Conservation (phyloP, 1,140 invertebrate genomes). For the Pseudomyrmex flavicornis region DNA sequence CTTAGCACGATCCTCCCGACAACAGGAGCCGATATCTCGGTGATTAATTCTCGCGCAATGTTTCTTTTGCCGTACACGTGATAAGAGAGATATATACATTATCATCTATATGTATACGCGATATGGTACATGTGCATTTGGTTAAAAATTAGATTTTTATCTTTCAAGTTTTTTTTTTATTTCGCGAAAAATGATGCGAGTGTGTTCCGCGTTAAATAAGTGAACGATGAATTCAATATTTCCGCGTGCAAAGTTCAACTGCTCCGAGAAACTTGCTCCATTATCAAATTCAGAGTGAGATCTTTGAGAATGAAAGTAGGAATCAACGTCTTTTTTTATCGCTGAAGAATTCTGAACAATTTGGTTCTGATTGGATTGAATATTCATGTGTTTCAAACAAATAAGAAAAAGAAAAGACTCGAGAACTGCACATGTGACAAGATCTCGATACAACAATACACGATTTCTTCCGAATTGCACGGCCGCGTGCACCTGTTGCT, state of each 20-base stretch:
- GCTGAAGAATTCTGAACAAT: not conserved
- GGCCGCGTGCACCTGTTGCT: slow-evolving; percentile 66
- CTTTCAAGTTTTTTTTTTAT: no score
- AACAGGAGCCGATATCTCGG: not conserved
- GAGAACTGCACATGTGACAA: slow-evolving; percentile 4
- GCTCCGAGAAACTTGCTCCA: no score
- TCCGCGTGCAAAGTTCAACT: no score
- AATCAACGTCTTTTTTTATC: not conserved
- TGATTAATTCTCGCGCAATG: not conserved
- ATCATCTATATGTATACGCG: not conserved
- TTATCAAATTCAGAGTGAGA: no score
- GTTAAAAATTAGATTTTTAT: slow-evolving; percentile 11
- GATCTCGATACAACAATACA: slow-evolving; percentile 35
- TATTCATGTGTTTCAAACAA: not conserved
- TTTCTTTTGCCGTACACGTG: not conserved
- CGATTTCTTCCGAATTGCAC: slow-evolving; percentile 18
- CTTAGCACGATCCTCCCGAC: not conserved
- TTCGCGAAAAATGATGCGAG: no score
- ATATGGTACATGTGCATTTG: not conserved
- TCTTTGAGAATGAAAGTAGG: no score
- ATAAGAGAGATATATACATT: not conserved
- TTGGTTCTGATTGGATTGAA: slow-evolving; percentile 9
- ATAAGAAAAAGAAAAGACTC: not conserved
- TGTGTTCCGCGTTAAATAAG: no score
- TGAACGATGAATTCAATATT: no score